phyloP scores from a whole-genome alignment of 2,113 vertebrate species.

The Cochlearius cochlearius region DNA sequence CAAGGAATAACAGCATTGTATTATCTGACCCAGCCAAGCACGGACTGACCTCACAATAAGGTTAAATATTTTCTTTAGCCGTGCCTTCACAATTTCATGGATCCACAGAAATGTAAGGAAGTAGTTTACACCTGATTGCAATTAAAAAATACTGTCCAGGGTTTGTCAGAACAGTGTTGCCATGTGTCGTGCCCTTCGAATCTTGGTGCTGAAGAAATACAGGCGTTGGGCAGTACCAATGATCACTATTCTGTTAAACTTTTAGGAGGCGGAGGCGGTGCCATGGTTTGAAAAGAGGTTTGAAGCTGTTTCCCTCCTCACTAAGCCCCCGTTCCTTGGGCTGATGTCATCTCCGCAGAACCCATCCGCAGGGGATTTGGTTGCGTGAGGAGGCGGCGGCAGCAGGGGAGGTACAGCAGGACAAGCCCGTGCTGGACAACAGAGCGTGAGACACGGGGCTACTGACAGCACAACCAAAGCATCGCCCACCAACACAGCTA shows the following conservation, averaged over 20 bases:
- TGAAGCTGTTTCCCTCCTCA: background rate
- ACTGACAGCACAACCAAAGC: background rate
- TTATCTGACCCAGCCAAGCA: background rate
- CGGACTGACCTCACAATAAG: fast-evolving
- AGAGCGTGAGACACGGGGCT: fast-evolving
- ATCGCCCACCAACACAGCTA: background rate
- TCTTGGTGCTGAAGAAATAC: background rate
- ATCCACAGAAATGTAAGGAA: background rate
- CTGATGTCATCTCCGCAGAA: background rate
- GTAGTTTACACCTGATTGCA: background rate
- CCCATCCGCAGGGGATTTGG: fast-evolving
- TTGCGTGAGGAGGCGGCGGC: background rate
- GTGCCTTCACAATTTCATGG: background rate
- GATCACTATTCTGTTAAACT: background rate
- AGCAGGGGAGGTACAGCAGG: background rate
- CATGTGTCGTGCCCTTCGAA: fast-evolving
- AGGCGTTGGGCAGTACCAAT: background rate
- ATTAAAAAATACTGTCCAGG: background rate
- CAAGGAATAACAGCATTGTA: background rate
- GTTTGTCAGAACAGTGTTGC: background rate
- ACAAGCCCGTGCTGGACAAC: background rate
- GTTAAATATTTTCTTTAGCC: background rate
- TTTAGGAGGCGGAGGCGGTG: background rate
- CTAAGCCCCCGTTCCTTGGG: background rate
- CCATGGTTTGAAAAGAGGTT: background rate